These are phyloP conservation scores for Mesoligia furuncula DNA, from an alignment of 2,888 invertebrate species.

Conservation along the genomic window DNA sequence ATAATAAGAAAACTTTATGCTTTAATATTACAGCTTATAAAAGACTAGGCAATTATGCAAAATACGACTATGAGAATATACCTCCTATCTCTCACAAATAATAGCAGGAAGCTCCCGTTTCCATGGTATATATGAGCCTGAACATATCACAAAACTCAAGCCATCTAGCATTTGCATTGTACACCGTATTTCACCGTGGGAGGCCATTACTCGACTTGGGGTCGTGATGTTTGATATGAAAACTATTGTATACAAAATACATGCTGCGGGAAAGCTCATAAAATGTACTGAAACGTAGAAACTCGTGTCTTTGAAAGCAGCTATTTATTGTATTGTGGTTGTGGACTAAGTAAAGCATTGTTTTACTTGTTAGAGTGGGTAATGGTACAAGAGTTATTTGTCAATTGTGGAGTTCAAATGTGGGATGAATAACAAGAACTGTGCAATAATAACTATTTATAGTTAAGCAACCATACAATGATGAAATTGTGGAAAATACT, in stretches of 20 bases:
- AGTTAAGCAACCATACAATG: not conserved
- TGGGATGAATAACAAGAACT: not conserved
- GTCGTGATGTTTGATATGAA: slow-evolving; percentile 65
- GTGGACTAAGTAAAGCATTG: slow-evolving; percentile 40
- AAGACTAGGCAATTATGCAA: not conserved
- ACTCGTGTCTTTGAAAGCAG: slow-evolving; percentile 50
- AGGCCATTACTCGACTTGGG: slow-evolving; percentile 49
- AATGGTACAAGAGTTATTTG: slow-evolving; percentile 27
- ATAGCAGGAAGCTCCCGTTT: slow-evolving; percentile 47
- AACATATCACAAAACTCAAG: slow-evolving; percentile 44
- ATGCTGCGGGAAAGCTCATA: slow-evolving; percentile 45
- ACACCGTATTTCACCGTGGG: slow-evolving; percentile 46
- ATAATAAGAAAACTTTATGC: not conserved
- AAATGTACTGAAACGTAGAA: slow-evolving; percentile 58
- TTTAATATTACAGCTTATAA: not conserved
- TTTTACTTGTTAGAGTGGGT: slow-evolving; percentile 19
- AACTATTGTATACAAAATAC: slow-evolving; percentile 61
- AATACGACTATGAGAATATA: slow-evolving; percentile 19
- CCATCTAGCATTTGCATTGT: slow-evolving; percentile 58
- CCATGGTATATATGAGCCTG: slow-evolving; percentile 39
- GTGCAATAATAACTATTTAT: slow-evolving; percentile 1
- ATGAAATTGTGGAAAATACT: not conserved
- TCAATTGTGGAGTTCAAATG: slow-evolving; percentile 7
- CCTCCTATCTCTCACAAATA: slow-evolving; percentile 14
- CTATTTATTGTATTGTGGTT: slow-evolving; percentile 37